Conservation (phyloP, 1,140 invertebrate species). For the Euura lappo region DNA sequence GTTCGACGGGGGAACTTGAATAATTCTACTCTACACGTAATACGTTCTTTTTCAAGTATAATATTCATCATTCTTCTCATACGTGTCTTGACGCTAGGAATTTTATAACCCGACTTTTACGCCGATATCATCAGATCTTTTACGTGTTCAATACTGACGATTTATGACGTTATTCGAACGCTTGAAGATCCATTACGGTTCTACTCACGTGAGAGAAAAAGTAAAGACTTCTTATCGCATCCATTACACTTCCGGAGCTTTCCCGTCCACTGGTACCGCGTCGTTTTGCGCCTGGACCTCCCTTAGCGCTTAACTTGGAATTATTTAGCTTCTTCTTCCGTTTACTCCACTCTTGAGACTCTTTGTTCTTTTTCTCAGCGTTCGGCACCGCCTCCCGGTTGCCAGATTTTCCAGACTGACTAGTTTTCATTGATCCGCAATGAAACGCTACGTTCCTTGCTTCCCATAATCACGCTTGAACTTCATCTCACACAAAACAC, state of each 20-base stretch:
- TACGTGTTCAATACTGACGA: background rate
- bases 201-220: slow-evolving; percentile 50
- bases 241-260: slow-evolving; percentile 44
- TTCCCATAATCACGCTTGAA: background rate
- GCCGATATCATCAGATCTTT: background rate
- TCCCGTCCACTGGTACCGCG: background rate
- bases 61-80: background rate
- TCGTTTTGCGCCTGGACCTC: background rate
- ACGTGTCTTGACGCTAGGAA: background rate
- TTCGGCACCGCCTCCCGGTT: background rate
- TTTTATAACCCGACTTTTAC: background rate
- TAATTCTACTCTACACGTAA: background rate
- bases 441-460: background rate
- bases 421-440: background rate
- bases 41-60: background rate
- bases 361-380: background rate
- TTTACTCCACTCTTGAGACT: background rate
- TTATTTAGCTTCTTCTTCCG: background rate
- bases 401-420: background rate
- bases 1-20: background rate
- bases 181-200: background rate
- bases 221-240: slow-evolving; percentile 48
- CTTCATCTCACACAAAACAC: too few relatives aligned
- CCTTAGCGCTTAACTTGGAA: background rate
- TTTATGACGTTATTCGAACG: background rate